Percentiles rank a stretch among this genome's conserved stretches.
These are phyloP conservation scores for Scolopax mira DNA, from an alignment of 2,113 vertebrate genomes.

Conservation along the genomic window DNA sequence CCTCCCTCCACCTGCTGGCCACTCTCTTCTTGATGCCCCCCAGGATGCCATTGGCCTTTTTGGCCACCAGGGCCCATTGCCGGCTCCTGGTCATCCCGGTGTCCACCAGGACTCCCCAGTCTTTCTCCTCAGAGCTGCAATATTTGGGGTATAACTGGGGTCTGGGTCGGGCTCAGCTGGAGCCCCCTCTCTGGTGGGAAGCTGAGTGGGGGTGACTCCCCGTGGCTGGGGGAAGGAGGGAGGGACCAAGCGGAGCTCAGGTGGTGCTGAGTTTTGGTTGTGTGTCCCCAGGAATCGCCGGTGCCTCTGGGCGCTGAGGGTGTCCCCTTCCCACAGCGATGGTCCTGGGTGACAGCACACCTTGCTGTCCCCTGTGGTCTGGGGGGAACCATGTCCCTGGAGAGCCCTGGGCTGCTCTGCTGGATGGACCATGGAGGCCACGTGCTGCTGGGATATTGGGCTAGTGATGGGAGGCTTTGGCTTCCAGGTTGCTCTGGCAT, in stretches of 20 bases:
- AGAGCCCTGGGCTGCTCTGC: background rate
- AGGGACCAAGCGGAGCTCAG: background rate
- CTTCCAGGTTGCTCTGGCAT: fast-evolving
- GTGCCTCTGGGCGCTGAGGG: background rate
- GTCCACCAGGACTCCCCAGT: too few relatives aligned
- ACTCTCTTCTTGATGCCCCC: too few relatives aligned
- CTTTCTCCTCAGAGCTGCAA: too few relatives aligned
- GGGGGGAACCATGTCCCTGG: background rate
- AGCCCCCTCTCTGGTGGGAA: background rate
- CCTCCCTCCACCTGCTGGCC: too few relatives aligned
- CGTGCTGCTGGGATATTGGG: fast-evolving
- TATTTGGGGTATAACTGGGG: fast-evolving
- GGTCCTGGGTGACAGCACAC: background rate
- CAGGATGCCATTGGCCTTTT: too few relatives aligned
- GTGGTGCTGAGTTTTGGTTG: background rate
- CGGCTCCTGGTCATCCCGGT: too few relatives aligned
- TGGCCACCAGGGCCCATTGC: too few relatives aligned
- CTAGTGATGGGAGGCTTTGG: fast-evolving
- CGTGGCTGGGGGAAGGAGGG: background rate
- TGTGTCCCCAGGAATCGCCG: fast-evolving
- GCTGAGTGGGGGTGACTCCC: background rate
- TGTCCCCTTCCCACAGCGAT: background rate
- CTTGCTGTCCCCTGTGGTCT: background rate
- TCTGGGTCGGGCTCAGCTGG: background rate
- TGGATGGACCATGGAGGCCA: fast-evolving